Base-by-base conservation (phyloP, 1,140 invertebrate species). In the Trissolcus basalis region DNA sequence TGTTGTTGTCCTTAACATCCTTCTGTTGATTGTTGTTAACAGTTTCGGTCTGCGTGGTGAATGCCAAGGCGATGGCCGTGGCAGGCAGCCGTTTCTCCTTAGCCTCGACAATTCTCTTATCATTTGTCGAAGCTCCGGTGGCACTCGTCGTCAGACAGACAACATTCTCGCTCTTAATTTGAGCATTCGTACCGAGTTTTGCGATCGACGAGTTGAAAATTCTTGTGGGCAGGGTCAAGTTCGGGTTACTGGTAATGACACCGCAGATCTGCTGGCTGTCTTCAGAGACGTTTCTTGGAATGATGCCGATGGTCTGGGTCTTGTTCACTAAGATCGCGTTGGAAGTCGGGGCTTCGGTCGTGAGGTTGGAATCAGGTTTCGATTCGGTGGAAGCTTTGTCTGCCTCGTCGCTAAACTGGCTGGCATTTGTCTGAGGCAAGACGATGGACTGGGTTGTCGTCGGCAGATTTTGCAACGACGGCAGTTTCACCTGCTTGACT, bases 211-310 rank as follows among this genome's bases (percentile, higher is more conserved):
- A 86, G 49, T 87, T 89, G 51, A 85, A 87, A n/a, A 89, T 53
- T 44, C 87, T 78, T 32, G 86, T 78, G 0, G 86, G 85, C 8
- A 87, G 55, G 2, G 79, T 75, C 0, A 88, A 55, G 51, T 83
- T 85, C 0, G 86, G 84, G 74, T 86, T 88, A 51, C 86, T 89
- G 0, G 87, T 86, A 39, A 89, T 89, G 0, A 89, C 87, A 0
- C 87, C 84, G 56, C 86, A 88, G 44, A 87, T 83, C 19, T 87
- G 86, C 33, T 86, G 86, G 35, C 8, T 81, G 50, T 74, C 77
- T 27, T 85, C 85, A 1, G 78, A 47, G 6, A 85, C 82, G 56
- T 81, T 86, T 5, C 85, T 67, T 8, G 84, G 85, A 10, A 87
- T 82, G 13, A 87, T 56, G 4, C 81, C 82, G 15, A 87, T 84